Percentiles rank a stretch among this genome's conserved stretches.
phyloP scores from a whole-genome alignment of 2,888 invertebrate genomes.

The Platycheirus rosarum region DNA sequence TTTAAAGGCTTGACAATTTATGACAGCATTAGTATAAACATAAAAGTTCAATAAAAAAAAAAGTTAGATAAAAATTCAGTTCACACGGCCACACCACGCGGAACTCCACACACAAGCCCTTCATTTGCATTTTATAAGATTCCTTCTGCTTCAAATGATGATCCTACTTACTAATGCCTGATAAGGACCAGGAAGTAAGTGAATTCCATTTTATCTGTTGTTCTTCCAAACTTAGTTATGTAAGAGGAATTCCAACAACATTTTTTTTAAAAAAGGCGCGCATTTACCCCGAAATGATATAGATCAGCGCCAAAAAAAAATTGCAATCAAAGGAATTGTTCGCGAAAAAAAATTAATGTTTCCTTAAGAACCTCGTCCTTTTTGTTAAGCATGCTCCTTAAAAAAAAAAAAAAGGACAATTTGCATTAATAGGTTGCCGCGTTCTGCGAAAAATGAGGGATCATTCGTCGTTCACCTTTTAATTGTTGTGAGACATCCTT shows the following conservation, averaged over 20 bases:
- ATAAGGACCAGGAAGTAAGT: constrained; percentile 22
- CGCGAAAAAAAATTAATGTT: constrained; percentile 1
- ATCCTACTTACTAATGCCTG: background rate
- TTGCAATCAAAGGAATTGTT: constrained; percentile 6
- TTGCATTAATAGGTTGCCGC: constrained; percentile 38
- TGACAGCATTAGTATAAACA: constrained; percentile 1
- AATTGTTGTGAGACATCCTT: constrained; percentile 62
- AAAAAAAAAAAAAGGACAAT: constrained; percentile 12
- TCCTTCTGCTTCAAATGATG: background rate
- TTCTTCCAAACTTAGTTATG: background rate
- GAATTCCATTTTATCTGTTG: too few species aligned
- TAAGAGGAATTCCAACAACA: background rate
- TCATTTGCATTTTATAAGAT: constrained; percentile 29
- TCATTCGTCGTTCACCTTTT: constrained; percentile 63
- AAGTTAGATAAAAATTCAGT: constrained; percentile 4
- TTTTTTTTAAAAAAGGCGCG: constrained; percentile 18
- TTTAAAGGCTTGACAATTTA: background rate
- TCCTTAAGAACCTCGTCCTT: constrained; percentile 10
- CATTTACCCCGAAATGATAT: background rate
- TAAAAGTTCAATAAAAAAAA: background rate
- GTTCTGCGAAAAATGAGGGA: constrained; percentile 62
- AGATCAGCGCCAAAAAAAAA: constrained; percentile 19
- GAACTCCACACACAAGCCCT: constrained; percentile 23
- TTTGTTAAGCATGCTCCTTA: constrained; percentile 21
- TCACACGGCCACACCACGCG: constrained; percentile 30